Base-by-base conservation (phyloP, 1,140 invertebrate genomes). In the Diploscapter pachys region DNA sequence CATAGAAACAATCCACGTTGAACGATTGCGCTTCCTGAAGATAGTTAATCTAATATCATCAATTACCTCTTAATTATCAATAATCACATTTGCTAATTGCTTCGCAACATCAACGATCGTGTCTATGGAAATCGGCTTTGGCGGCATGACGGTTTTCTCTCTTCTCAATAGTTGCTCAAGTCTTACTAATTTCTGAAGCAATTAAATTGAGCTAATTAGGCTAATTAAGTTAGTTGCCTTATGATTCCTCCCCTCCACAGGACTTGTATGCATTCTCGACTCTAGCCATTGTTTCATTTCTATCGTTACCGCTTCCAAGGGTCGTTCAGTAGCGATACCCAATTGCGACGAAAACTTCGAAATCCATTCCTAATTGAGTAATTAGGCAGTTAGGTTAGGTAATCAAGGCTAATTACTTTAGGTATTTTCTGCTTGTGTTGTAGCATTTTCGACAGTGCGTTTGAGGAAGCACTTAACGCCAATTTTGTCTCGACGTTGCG, bases 201-300 rank as follows among this genome's bases (percentile, higher is more conserved):
- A 31, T 31, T 68, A 53, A 68, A 68, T 52, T 8, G 52, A 6
- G 9, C 2, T 55, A 59, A 59, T 59, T 59, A 11, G 57, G 31
- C 9, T 11, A 11, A 11, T 59, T 31, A 59, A 59, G 48, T 52
- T 1, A 52, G 1, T 2, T 68, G 56, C 66, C 66, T 48, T 51
- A 48, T 68, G 56, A 54, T 68, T 68, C 51, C 66, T 68, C 6
- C 66, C 66, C 9, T 68, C 52, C 66, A 68, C 57, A n/a, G 66
- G 66, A 53, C 8, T 55, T 9, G 66, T 68, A 48, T 68, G 66
- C 2, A 68, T 68, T 6, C 66, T 52, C 11, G 66, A 55, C 66
- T 68, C 66, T 54, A 52, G 6, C 66, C 66, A 68, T 31, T 68
- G 66, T 54, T 55, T 68, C 5, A 55, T 55, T 48, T 68, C 66